Conservation (phyloP, 2,797 vertebrate species). For the Poecilia wingei region DNA sequence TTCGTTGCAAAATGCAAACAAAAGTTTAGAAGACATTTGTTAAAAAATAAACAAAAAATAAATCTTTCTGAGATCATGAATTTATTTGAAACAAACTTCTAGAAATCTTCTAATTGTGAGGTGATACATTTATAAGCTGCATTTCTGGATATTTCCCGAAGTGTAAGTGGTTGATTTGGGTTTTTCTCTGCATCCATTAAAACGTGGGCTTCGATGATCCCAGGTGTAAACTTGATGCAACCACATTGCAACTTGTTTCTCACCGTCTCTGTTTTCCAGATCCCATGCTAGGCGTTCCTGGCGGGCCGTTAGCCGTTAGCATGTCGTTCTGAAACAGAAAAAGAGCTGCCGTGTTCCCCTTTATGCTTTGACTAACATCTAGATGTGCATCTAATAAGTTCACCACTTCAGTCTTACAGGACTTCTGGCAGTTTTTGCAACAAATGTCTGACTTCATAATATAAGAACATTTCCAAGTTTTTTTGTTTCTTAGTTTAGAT, state of each 20-base stretch:
- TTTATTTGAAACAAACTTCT: neutral
- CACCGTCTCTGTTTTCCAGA: neutral
- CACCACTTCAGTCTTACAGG: too few relatives aligned
- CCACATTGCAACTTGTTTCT: neutral
- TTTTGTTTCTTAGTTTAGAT: neutral
- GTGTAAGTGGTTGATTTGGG: neutral
- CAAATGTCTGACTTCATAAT: too few relatives aligned
- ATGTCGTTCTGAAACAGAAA: neutral
- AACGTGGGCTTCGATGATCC: too few relatives aligned
- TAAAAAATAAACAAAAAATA: too few relatives aligned
- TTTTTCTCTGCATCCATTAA: neutral
- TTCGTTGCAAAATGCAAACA: too few relatives aligned
- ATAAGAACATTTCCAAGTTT: too few relatives aligned
- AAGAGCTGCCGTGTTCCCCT: neutral
- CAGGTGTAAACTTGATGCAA: neutral
- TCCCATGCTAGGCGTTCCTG: neutral
- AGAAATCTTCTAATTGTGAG: neutral
- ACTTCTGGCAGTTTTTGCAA: too few relatives aligned
- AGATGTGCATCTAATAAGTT: neutral
- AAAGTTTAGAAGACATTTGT: too few relatives aligned
- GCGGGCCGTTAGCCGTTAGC: neutral
- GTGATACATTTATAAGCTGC: neutral
- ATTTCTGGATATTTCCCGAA: neutral
- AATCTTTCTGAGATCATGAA: too few relatives aligned
- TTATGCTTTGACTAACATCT: neutral